These are phyloP conservation scores for Alligator mississippiensis DNA, from an alignment of 2,113 vertebrate species.

Conservation along the genomic window DNA sequence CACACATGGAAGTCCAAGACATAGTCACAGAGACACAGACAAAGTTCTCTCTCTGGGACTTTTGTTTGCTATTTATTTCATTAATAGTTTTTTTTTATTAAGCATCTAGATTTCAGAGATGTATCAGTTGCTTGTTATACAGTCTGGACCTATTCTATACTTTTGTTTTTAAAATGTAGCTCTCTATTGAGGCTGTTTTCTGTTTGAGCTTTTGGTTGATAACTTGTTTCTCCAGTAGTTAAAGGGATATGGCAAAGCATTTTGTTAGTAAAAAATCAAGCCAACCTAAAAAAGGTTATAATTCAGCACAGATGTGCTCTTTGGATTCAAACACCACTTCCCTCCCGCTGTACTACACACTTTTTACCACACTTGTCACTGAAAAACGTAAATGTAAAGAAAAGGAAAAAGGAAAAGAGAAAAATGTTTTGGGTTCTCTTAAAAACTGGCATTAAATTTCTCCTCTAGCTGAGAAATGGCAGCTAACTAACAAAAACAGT, in stretches of 20 bases:
- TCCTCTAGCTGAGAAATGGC: constrained; percentile 10
- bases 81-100: background rate
- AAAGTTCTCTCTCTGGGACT: background rate
- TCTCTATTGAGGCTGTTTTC: background rate
- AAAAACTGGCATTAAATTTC: background rate
- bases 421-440: background rate
- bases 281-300: constrained; percentile 13
- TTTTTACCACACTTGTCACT: constrained; percentile 35
- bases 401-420: background rate
- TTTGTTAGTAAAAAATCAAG: constrained; percentile 16
- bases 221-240: constrained; percentile 7
- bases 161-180: background rate
- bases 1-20: background rate
- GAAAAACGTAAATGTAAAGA: constrained; percentile 9
- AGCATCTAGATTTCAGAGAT: background rate
- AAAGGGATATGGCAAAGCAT: background rate
- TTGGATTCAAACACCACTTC: constrained; percentile 9
- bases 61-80: background rate
- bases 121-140: background rate
- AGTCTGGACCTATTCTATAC: background rate
- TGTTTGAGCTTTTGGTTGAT: background rate
- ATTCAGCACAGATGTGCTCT: constrained; percentile 51
- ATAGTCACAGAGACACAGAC: background rate
- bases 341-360: background rate
- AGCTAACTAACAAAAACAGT: background rate